Evolutionary conservation across 1,140 invertebrate species (phyloP), one percentile per base, ranked within the genome.

Genomic region (Carposina sasakii): DNA sequence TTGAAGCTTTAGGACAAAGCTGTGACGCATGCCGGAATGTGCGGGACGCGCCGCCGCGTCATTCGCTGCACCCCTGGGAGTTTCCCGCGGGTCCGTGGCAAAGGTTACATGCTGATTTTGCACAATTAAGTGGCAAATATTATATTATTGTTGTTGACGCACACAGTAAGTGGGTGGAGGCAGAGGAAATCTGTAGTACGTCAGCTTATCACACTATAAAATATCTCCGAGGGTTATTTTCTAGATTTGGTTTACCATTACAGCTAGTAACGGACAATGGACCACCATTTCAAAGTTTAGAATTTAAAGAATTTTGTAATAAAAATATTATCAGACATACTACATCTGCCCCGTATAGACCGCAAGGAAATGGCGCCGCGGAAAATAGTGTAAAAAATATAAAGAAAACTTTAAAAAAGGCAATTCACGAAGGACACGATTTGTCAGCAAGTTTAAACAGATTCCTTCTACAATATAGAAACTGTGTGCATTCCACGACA

Each of bases 1-100:
- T 86, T 10, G 54, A 71, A 42, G 21, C 16, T 9, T 26, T 48
- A 19, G 46, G 34, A 3, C 21, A 21, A 3, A n/a, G 9, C 4
- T 48, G 46, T 23, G 26, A 39, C 12, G 33, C 34, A n/a, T 48
- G 33, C 13, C 22, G 26, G 42, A n/a, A n/a, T n/a, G n/a, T 44
- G 16, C 13, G 21, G 4, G 42, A 24, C 12, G 42, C 42, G 10
- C 47, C 52, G 10, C 40, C 19, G 16, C 47, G 40, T 36, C 9
- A 28, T 16, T 16, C 30, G 9, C n/a, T 58, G 4, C 41, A 55
- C 30, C 24, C 41, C 8, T 55, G 52, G 52, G 16, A 39, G 19
- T 50, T 31, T 20, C 44, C 45, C 19, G n/a, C 16, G 3, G 19
- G 17, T 20, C 45, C 45, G n/a, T 58, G 56, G 52, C 31, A 40